phyloP scores from a whole-genome alignment of 2,113 vertebrate species.

The Pterocles orientalis region DNA sequence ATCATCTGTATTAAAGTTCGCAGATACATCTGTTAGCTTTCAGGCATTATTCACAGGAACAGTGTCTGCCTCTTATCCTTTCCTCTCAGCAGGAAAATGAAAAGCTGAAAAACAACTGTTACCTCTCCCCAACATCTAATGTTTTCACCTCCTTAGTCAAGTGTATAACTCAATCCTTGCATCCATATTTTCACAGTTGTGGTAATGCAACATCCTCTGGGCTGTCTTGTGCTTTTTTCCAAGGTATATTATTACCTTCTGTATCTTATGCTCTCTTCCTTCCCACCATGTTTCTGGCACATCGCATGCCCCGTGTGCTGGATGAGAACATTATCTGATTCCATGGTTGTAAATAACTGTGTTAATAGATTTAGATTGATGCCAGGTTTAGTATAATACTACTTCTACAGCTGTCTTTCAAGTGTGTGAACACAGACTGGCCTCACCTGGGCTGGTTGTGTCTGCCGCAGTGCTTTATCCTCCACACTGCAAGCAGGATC shows the following conservation, averaged over 20 bases:
- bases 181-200: background rate
- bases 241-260: background rate
- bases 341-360: background rate
- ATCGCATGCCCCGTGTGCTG: background rate
- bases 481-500: background rate
- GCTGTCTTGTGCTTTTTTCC: background rate
- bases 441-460: background rate
- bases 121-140: background rate
- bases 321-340: background rate
- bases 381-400: background rate
- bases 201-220: background rate
- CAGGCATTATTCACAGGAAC: background rate
- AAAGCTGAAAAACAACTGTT: background rate
- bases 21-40: background rate
- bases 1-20: background rate
- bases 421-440: background rate
- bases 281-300: background rate
- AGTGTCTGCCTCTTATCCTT: background rate
- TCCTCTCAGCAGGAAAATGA: background rate
- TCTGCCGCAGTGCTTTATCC: background rate
- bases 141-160: background rate
- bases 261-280: background rate
- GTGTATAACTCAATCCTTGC: background rate
- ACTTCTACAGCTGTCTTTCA: background rate
- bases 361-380: conserved; percentile 6